Evolutionary conservation across 30 jellyfish, hydroid and myxozoan genomes (phyloP), one percentile per base, ranked within the genome.

Genomic region (Pelagia noctiluca): DNA sequence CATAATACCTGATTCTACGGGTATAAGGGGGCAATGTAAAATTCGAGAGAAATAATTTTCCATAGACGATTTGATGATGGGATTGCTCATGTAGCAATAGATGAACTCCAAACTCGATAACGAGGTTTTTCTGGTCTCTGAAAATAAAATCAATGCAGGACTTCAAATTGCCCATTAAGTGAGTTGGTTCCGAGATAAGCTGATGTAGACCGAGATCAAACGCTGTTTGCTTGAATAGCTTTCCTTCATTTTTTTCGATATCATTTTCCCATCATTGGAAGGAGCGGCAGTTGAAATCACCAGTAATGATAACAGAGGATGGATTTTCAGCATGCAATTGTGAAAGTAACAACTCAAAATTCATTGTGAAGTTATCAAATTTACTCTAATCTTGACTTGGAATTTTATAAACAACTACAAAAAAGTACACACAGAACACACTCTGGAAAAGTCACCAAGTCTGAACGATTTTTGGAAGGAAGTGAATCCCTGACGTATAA

Each of bases 271-370:
- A 78, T 80, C 89, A 62, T 63, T 78, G 89, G 38, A 80, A 49
- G 35, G 89, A 64, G 31, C 89, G 60, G 37, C 89, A 64, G 89
- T 64, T 78, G 79, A 62, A 78, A 50, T 78, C 89, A 63, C 89
- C 89, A 29, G 89, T 78, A 78, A 78, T 78, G 67, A 78, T 67
- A 64, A 78, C 89, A 67, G 77, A 78, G 69, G 38, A 78, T 16
- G 89, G 89, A 46, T 78, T 78, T 78, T 61, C 89, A 78, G 89
- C 89, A 35, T 78, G 76, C 72, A 72, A 25, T 29, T 72, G 38
- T 34, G 72, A 38, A 25, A 72, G 73, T 75, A 61, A 24, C 22
- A 78, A 46, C 63, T 78, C 89, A 64, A 78, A 78, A 67, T 35
- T 60, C 63, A 78, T 78, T 38, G 35, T 48, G 63, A 63, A 78